Evolutionary conservation across 2,113 vertebrate species (phyloP), one percentile per base, ranked within the genome.

Genomic region (Neotoma lepida): DNA sequence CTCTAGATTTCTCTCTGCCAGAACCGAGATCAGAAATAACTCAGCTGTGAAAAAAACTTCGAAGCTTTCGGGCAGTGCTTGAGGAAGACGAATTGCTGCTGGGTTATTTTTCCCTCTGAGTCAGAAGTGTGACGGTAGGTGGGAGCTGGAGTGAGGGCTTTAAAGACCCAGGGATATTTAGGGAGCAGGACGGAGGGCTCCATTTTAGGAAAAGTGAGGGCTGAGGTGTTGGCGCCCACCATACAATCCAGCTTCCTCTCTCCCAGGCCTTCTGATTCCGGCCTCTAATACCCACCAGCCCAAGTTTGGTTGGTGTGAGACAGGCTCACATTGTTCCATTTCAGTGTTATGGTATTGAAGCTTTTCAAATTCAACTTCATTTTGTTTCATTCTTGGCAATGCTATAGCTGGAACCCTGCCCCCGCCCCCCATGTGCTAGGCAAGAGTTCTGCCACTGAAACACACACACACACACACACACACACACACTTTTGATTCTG

Each of bases 1-100:
- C 86, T 98, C 95, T 96, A 86, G 95, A 93, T 71, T 95, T 98
- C 95, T 95, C 95, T 93, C 97, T 89, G 94, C 97, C 87, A 91
- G 91, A 90, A 80, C 87, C 63, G 2, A 84, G 94, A 95, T 94
- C 93, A 98, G 92, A 97, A 91, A 96, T 93, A 97, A 89, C 92
- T 98, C 85, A 81, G 78, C 97, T 96, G 97, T 96, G 95, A 97
- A 97, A 93, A 86, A 86, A 94, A 77, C 81, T 18, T 20, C 20
- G 26, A 41, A 20, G 93, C 82, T 71, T 1, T 20, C 93, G 35
- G 61, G 78, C 96, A 94, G 95, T 18, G 95, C 98, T 90, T 81
- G 86, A 46, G 58, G 93, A 61, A 33, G 96, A 88, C 9, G 94
- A 92, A 94, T 95, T 89, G 90, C 97, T 73, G 28, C 66, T 24